These are phyloP conservation scores for Brachyalestes nurse DNA, from an alignment of 2,797 vertebrate species.

Conservation along the genomic window DNA sequence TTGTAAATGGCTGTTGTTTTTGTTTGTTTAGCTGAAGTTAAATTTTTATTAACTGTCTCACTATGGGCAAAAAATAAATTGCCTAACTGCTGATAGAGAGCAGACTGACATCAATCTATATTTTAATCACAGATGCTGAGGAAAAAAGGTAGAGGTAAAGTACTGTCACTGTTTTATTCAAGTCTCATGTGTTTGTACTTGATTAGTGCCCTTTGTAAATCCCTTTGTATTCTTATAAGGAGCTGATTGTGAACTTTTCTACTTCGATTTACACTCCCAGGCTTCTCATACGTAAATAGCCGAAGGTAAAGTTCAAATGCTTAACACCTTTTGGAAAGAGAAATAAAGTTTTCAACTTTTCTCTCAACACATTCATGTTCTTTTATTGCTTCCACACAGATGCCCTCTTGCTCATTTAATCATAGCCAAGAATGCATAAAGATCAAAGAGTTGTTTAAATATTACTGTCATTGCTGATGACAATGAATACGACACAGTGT, in stretches of 20 bases:
- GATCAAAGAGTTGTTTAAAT: not conserved
- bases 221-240: not conserved
- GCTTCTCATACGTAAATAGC: not conserved
- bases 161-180: not conserved
- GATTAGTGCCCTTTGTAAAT: not conserved
- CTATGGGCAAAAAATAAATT: not conserved
- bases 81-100: not conserved
- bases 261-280: not conserved
- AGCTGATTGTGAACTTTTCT: not conserved
- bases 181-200: conserved; percentile 3
- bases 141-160: conserved; percentile 7
- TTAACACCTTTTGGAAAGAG: not conserved
- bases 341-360: not conserved
- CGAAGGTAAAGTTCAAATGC: not conserved
- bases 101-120: not conserved
- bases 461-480: not conserved
- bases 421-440: not conserved
- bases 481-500: not conserved
- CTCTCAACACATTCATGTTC: not conserved
- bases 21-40: not conserved
- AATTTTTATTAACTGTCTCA: conserved; percentile 1
- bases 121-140: conserved; percentile 5
- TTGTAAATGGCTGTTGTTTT: conserved; percentile 7
- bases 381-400: not conserved
- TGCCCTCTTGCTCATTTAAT: not conserved